Conservation (phyloP, 2,113 vertebrate species). For the Mastomys natalensis region DNA sequence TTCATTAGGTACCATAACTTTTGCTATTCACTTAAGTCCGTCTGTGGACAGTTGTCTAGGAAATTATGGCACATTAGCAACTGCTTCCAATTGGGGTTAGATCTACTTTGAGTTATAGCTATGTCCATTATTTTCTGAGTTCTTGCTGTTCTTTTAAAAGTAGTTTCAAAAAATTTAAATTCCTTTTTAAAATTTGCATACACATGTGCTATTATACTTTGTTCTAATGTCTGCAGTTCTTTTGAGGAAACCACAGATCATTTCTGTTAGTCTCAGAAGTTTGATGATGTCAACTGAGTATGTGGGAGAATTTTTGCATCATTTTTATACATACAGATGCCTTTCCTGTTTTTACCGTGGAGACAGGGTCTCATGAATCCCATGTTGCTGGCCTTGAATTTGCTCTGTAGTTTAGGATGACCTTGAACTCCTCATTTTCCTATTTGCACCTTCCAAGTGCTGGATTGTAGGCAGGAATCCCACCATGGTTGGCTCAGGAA, state of each 20-base stretch:
- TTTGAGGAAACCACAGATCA: conserved; percentile 94
- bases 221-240: conserved; percentile 69
- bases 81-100: conserved; percentile 15
- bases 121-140: conserved; percentile 95
- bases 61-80: conserved; percentile 94
- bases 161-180: not conserved
- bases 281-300: conserved; percentile 91
- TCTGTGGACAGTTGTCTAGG: conserved; percentile 92
- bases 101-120: conserved; percentile 90
- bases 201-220: not conserved
- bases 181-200: not conserved
- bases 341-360: not conserved
- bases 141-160: conserved; percentile 88
- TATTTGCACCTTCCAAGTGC: not conserved
- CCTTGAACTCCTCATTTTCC: not conserved
- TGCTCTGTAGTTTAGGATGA: not conserved
- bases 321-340: not conserved
- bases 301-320: conserved; percentile 94
- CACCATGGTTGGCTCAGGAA: not conserved
- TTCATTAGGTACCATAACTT: conserved; percentile 57
- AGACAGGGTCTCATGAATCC: not conserved
- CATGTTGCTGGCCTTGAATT: not conserved
- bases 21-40: conserved; percentile 91
- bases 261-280: conserved; percentile 89
- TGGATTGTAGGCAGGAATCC: not conserved